Evolutionary conservation across 2,113 vertebrate genomes (phyloP).

Genomic region (Nicator chloris): DNA sequence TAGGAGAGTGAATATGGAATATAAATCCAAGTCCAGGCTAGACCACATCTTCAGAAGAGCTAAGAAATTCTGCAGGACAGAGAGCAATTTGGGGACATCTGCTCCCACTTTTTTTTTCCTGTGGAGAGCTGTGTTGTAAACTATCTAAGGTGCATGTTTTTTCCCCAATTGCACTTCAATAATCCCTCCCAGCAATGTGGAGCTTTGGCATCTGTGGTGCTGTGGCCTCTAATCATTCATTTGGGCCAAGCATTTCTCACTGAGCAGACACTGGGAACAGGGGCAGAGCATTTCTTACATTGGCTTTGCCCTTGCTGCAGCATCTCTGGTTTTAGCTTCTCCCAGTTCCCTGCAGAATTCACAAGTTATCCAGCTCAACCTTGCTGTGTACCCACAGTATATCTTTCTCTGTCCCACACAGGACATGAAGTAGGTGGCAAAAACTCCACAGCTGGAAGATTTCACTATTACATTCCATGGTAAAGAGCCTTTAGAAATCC

Average conservation of each 20-base stretch:
- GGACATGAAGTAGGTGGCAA: background rate
- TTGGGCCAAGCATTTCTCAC: background rate
- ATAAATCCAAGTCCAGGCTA: background rate
- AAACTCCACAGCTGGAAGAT: background rate
- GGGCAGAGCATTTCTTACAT: background rate
- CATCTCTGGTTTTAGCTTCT: background rate
- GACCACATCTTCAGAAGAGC: background rate
- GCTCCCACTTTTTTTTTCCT: background rate
- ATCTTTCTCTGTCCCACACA: background rate
- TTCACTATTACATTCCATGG: background rate
- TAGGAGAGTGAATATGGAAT: background rate
- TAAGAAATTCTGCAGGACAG: background rate
- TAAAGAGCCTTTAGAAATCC: background rate
- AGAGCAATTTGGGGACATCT: background rate
- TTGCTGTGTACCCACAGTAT: background rate
- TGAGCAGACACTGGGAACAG: background rate
- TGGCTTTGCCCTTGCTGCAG: accelerated
- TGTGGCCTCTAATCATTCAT: background rate
- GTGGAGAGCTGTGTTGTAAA: background rate
- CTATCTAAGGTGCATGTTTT: background rate
- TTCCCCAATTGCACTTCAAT: accelerated
- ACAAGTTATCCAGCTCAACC: background rate
- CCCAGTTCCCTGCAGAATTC: background rate
- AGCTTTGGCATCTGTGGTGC: background rate
- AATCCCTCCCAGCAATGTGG: background rate